Conservation (phyloP, 1,140 invertebrate species). For the Magallana ariakensis region DNA sequence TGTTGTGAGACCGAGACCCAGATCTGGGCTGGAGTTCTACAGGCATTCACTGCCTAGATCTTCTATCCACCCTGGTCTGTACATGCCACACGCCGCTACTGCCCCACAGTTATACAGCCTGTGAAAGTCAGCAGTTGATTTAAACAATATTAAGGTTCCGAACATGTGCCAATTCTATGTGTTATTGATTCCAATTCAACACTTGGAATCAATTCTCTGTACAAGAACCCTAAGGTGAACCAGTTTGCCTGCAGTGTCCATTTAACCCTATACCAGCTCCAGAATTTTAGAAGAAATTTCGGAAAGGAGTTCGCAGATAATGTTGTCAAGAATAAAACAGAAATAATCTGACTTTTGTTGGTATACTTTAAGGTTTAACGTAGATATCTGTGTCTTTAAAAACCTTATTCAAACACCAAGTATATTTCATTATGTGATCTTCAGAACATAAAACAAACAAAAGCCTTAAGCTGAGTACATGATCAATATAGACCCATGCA, state of each 20-base stretch:
- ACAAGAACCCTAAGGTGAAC: neutral
- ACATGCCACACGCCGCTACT: neutral
- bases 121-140: conserved; percentile 18
- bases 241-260: conserved; percentile 7
- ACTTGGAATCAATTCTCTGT: neutral
- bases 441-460: conserved; percentile 21
- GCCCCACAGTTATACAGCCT: neutral
- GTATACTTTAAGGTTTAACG: conserved; percentile 14
- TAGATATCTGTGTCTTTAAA: conserved; percentile 24
- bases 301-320: neutral
- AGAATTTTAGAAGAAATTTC: neutral
- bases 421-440: conserved; percentile 29
- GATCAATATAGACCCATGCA: conserved; percentile 32
- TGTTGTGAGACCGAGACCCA: neutral
- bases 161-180: neutral
- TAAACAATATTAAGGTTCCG: neutral
- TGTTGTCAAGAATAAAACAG: neutral
- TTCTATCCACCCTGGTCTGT: neutral
- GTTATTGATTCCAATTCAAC: conserved; percentile 2
- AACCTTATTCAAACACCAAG: conserved; percentile 24
- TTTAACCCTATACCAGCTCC: neutral
- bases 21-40: neutral
- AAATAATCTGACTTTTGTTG: conserved; percentile 31
- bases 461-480: conserved; percentile 9
- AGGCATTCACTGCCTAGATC: neutral